Evolutionary conservation across 2,888 invertebrate genomes (phyloP).

Genomic region (Cetonia aurata): DNA sequence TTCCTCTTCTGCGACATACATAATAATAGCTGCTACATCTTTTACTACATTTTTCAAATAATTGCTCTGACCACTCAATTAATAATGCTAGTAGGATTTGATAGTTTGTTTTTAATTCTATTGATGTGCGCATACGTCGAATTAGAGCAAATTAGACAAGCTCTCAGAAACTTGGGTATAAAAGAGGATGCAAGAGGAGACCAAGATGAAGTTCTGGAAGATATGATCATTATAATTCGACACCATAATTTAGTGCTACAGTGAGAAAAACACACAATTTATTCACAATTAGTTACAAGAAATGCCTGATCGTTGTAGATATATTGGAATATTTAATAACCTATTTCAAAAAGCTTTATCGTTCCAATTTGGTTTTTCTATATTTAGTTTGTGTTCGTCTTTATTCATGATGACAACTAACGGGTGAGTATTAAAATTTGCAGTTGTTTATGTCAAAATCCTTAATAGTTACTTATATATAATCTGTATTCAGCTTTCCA

Average conservation of each 20-base stretch:
- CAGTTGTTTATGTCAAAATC: too few species aligned
- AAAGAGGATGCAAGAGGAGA: not conserved
- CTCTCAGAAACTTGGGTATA: not conserved
- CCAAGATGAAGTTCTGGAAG: not conserved
- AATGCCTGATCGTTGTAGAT: not conserved
- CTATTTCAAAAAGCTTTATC: not conserved
- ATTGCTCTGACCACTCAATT: not conserved
- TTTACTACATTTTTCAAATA: not conserved
- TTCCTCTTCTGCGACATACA: not conserved
- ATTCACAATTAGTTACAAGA: not conserved
- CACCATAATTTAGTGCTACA: constrained; percentile 24
- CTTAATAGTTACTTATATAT: not conserved
- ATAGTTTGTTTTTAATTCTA: not conserved
- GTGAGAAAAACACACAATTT: not conserved
- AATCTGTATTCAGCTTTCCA: constrained; percentile 4
- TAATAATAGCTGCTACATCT: not conserved
- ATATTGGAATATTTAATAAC: not conserved
- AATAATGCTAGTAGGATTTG: constrained; percentile 3
- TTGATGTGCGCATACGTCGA: not conserved
- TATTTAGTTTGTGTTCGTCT: constrained; percentile 8
- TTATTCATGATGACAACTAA: constrained; percentile 10
- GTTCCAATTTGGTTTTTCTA: not conserved
- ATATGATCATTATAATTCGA: not conserved
- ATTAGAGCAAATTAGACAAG: constrained; percentile 23
- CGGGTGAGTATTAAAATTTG: not conserved